These are phyloP conservation scores for Hemibates koningsi DNA, from an alignment of 2,113 vertebrate genomes.

Conservation along the genomic window DNA sequence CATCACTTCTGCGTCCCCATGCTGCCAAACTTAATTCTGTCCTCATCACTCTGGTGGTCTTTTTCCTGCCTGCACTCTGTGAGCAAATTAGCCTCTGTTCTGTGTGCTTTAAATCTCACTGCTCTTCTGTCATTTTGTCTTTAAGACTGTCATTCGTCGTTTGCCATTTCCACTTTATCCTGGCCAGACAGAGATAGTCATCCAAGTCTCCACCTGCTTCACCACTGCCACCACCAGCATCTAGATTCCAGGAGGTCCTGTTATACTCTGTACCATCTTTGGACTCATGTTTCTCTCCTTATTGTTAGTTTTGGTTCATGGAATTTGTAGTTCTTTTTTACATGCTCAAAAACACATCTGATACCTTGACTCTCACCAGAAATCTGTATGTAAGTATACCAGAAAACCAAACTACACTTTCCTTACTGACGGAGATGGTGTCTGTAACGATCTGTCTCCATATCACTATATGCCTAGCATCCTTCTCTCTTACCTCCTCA, in stretches of 20 bases:
- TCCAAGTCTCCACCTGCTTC: background rate
- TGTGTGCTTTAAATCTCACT: background rate
- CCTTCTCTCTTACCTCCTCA: background rate
- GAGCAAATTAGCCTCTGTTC: background rate
- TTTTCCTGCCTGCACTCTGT: background rate
- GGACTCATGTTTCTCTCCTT: background rate
- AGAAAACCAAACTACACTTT: background rate
- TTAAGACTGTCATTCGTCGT: background rate
- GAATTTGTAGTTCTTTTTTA: background rate
- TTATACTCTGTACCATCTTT: background rate
- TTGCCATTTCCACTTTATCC: background rate
- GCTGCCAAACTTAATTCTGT: background rate
- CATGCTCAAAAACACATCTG: background rate
- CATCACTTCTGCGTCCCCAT: background rate
- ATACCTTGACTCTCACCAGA: background rate
- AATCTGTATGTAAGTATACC: background rate
- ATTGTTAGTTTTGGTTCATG: background rate
- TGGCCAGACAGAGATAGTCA: background rate
- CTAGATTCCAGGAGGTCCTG: background rate
- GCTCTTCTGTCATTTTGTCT: background rate
- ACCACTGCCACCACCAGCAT: background rate
- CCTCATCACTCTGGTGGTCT: background rate
- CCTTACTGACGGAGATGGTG: background rate
- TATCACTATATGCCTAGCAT: background rate
- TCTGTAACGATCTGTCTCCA: background rate